Evolutionary conservation across 2,797 vertebrate species (phyloP).

Genomic region (Acipenser transmontanus): DNA sequence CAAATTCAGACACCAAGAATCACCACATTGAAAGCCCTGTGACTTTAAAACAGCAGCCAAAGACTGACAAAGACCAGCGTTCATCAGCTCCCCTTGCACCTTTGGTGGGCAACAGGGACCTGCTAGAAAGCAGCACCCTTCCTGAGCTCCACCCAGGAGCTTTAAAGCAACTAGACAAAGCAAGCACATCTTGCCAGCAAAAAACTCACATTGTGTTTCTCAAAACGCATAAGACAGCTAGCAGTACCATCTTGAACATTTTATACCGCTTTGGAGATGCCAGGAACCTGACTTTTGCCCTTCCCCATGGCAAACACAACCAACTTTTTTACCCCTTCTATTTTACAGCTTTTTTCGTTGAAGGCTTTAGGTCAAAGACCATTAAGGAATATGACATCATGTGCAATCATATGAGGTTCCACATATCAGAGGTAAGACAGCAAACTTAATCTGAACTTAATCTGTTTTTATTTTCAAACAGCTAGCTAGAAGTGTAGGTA

Average conservation of each 20-base stretch:
- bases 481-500: no score
- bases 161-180: not conserved
- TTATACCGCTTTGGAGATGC: slow-evolving; percentile 74
- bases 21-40: no score
- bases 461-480: no score
- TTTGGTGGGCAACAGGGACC: not conserved
- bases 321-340: slow-evolving; percentile 65
- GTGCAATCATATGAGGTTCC: slow-evolving; percentile 82
- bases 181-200: slow-evolving; percentile 39
- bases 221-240: slow-evolving; percentile 83
- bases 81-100: no score
- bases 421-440: slow-evolving; percentile 53
- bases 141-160: not conserved
- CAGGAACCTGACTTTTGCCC: slow-evolving; percentile 69
- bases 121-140: slow-evolving; percentile 8
- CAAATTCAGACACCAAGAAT: no score
- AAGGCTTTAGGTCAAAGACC: slow-evolving; percentile 40
- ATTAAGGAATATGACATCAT: slow-evolving; percentile 63
- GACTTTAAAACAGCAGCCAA: no score
- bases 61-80: not conserved
- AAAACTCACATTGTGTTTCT: slow-evolving; percentile 69
- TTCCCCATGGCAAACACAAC: slow-evolving; percentile 49
- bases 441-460: slow-evolving; percentile 16
- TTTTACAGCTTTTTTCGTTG: slow-evolving; percentile 59
- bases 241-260: slow-evolving; percentile 77